Conservation (phyloP, 2,113 vertebrate genomes). For the Carlito syrichta region DNA sequence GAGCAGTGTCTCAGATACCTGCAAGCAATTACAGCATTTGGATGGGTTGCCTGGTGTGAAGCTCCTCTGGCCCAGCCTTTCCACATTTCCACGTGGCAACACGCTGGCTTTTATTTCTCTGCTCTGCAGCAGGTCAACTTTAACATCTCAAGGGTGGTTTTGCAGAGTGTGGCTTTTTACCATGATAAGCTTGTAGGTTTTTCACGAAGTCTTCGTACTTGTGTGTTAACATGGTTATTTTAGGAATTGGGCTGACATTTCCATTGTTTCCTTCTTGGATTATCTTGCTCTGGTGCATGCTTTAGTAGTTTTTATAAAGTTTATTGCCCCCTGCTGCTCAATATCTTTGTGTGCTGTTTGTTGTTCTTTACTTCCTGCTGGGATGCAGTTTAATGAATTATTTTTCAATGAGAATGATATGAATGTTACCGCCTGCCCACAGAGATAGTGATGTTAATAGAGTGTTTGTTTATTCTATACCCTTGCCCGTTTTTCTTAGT, state of each 20-base stretch:
- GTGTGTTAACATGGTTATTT: constrained; percentile 68
- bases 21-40: constrained; percentile 41
- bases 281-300: constrained; percentile 69
- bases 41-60: constrained; percentile 44
- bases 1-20: constrained; percentile 26
- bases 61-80: constrained; percentile 51
- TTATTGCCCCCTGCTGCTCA: constrained; percentile 83
- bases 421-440: constrained; percentile 81
- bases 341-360: constrained; percentile 79
- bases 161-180: constrained; percentile 64
- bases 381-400: constrained; percentile 83
- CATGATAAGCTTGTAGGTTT: constrained; percentile 59
- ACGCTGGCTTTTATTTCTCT: constrained; percentile 33
- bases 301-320: constrained; percentile 85
- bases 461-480: constrained; percentile 74
- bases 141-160: constrained; percentile 47
- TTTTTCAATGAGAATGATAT: constrained; percentile 80
- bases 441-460: constrained; percentile 78
- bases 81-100: constrained; percentile 18
- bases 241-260: constrained; percentile 71
- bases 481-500: constrained; percentile 61
- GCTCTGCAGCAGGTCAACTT: constrained; percentile 47
- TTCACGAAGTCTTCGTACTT: constrained; percentile 40
- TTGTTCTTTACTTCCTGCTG: constrained; percentile 81
- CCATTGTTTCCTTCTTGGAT: constrained; percentile 68